These are phyloP conservation scores for Drosophila melanocephala DNA, from an alignment of 2,888 invertebrate genomes.

Conservation along the genomic window DNA sequence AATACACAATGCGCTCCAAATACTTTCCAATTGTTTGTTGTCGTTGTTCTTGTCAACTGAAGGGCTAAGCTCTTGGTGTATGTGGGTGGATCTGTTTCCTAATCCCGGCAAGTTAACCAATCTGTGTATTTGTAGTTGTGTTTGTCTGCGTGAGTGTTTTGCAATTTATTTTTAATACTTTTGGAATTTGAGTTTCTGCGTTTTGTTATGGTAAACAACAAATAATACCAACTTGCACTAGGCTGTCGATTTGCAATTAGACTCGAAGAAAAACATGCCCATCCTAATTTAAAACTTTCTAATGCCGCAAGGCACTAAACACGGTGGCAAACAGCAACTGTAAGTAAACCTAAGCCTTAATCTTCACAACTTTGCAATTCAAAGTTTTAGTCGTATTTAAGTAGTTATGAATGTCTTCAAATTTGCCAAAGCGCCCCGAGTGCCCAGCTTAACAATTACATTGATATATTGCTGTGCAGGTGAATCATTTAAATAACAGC, in stretches of 20 bases:
- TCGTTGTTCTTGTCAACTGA: slow-evolving; percentile 22
- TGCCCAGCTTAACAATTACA: neutral
- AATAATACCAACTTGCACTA: slow-evolving; percentile 19
- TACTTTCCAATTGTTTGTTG: slow-evolving; percentile 29
- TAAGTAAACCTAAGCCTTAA: slow-evolving; percentile 20
- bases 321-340: slow-evolving; percentile 3
- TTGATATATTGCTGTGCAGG: neutral
- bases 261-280: slow-evolving; percentile 10
- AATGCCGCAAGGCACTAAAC: slow-evolving; percentile 16
- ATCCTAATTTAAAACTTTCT: slow-evolving; percentile 33
- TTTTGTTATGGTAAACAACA: slow-evolving; percentile 14
- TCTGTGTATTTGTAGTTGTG: neutral
- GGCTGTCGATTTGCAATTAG: slow-evolving; percentile 38
- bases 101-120: neutral
- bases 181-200: slow-evolving; percentile 26
- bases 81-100: neutral
- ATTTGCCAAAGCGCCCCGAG: slow-evolving; percentile 12
- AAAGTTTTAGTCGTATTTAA: slow-evolving; percentile 24
- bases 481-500: neutral
- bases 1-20: slow-evolving; percentile 34
- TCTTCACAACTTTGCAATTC: slow-evolving; percentile 31
- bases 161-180: slow-evolving; percentile 49
- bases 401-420: slow-evolving; percentile 16
- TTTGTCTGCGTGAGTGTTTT: slow-evolving; percentile 17
- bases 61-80: slow-evolving; percentile 4